Evolutionary conservation across 2,113 vertebrate genomes (phyloP).

Genomic region (Saguinus imperator): DNA sequence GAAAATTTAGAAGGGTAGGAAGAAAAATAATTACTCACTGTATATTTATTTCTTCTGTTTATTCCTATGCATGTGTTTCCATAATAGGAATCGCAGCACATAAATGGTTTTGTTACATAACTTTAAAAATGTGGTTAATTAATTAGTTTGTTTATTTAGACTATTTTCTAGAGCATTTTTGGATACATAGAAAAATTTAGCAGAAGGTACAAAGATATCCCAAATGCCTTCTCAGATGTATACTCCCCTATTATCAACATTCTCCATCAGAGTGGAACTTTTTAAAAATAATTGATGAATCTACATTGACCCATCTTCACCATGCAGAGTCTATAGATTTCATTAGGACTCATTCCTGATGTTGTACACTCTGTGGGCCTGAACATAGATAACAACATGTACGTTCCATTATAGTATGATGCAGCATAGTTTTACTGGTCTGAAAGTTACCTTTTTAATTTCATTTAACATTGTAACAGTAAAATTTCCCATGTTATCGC

Average conservation of each 20-base stretch:
- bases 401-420: background rate
- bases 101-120: background rate
- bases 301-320: background rate
- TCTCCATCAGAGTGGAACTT: background rate
- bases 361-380: background rate
- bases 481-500: background rate
- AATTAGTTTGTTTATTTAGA: background rate
- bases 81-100: background rate
- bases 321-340: background rate
- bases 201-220: background rate
- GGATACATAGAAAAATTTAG: background rate
- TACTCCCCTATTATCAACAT: background rate
- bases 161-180: background rate
- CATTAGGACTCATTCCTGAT: background rate
- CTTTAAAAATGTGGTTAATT: background rate
- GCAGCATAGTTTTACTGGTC: background rate
- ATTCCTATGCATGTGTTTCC: background rate
- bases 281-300: background rate
- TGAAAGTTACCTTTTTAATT: background rate
- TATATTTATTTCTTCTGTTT: background rate
- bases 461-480: background rate
- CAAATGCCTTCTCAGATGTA: background rate
- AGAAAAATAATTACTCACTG: background rate
- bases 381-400: background rate
- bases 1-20: background rate